Percentiles rank a stretch among this genome's conserved stretches.
phyloP scores from a whole-genome alignment of 2,113 vertebrate species.

The Ophthalmotilapia sp. region DNA sequence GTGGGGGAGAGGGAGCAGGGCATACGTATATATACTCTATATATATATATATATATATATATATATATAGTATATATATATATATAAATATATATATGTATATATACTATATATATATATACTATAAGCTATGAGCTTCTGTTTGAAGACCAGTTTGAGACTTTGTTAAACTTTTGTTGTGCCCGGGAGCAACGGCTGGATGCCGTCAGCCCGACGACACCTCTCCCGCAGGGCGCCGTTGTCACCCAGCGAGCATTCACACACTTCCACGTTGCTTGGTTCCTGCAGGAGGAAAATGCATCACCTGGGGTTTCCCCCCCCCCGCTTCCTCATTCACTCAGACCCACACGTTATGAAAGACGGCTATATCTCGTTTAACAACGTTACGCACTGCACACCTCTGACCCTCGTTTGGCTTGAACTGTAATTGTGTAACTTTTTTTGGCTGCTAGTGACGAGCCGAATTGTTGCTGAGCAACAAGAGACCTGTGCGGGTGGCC shows the following conservation, averaged over 20 bases:
- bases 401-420: conserved; percentile 29
- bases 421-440: conserved; percentile 53
- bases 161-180: conserved; percentile 8
- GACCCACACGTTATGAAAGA: not conserved
- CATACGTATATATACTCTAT: not conserved
- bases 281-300: not conserved
- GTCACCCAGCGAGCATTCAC: not conserved
- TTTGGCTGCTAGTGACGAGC: conserved; percentile 53
- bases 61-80: too few species aligned
- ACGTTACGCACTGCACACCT: not conserved
- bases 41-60: conserved; percentile 1
- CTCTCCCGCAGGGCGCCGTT: not conserved
- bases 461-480: conserved; percentile 72
- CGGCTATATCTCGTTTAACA: not conserved
- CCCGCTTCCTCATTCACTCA: not conserved
- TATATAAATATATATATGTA: not conserved
- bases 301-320: not conserved
- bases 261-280: not conserved
- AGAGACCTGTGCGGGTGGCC: conserved; percentile 59
- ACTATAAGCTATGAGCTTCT: not conserved
- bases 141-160: not conserved
- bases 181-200: not conserved
- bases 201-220: not conserved
- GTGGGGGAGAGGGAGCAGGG: not conserved
- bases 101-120: conserved; percentile 1